These are phyloP conservation scores for Ophiothrix spiculata DNA, from an alignment of 35 echinoderm and acorn worm species.

Conservation along the genomic window DNA sequence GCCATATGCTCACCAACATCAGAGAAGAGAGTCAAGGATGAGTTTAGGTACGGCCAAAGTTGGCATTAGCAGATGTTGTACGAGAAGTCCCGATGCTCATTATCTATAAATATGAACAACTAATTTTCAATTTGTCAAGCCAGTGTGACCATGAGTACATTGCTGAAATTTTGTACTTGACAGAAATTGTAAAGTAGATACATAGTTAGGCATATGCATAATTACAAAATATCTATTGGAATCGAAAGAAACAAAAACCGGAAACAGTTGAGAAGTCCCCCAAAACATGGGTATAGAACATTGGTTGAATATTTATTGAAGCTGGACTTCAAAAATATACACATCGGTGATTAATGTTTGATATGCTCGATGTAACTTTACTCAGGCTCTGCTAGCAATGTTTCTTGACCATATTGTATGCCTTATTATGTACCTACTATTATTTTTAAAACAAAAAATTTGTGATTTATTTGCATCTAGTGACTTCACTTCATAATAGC, in stretches of 20 bases:
- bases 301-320: neutral
- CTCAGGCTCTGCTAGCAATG: neutral
- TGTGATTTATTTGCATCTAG: neutral
- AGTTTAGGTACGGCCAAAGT: too few relatives aligned
- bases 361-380: neutral
- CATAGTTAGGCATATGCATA: neutral
- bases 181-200: neutral
- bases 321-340: neutral
- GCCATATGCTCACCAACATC: too few relatives aligned
- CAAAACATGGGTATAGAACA: neutral
- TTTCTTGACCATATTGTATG: neutral
- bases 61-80: too few relatives aligned
- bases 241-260: neutral
- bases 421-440: neutral
- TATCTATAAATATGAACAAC: too few relatives aligned
- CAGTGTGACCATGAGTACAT: slow-evolving; percentile 12
- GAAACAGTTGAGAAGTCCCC: too few relatives aligned
- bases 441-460: neutral
- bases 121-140: too few relatives aligned
- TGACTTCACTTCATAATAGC: too few relatives aligned
- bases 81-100: too few relatives aligned
- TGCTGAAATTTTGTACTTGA: neutral
- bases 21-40: too few relatives aligned
- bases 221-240: neutral
- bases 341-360: neutral